These are phyloP conservation scores for Noctua fimbriata DNA, from an alignment of 2,888 invertebrate species.

Conservation along the genomic window DNA sequence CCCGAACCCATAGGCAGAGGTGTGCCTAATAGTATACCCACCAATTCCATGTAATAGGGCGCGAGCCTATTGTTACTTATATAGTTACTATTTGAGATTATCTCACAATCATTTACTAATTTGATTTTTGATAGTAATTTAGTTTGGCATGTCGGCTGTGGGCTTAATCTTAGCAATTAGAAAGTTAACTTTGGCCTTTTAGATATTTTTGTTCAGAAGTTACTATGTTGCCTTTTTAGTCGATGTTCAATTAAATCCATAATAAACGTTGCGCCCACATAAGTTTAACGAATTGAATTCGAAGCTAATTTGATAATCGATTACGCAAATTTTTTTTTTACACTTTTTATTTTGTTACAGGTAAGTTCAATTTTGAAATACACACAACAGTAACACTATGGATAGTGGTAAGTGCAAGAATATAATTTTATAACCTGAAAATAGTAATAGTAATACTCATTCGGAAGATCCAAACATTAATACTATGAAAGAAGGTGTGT, in stretches of 20 bases:
- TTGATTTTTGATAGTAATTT: background rate
- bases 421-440: background rate
- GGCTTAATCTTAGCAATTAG: background rate
- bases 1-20: background rate
- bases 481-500: background rate
- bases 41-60: background rate
- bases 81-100: background rate
- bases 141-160: background rate
- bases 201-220: background rate
- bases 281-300: background rate
- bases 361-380: slow-evolving; percentile 36
- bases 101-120: background rate
- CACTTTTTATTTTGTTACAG: slow-evolving; percentile 31
- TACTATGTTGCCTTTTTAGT: background rate
- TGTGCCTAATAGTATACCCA: background rate
- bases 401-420: slow-evolving; percentile 8
- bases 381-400: background rate
- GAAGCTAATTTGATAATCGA: background rate
- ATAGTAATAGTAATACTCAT: background rate
- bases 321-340: background rate
- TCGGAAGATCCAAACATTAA: background rate
- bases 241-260: background rate
- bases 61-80: background rate
- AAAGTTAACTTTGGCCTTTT: background rate
- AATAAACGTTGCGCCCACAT: background rate